A percentile compares a stretch with the other conserved stretches of the same genome.
Evolutionary conservation across 2,113 vertebrate genomes (phyloP).

Genomic region (Micromys minutus): DNA sequence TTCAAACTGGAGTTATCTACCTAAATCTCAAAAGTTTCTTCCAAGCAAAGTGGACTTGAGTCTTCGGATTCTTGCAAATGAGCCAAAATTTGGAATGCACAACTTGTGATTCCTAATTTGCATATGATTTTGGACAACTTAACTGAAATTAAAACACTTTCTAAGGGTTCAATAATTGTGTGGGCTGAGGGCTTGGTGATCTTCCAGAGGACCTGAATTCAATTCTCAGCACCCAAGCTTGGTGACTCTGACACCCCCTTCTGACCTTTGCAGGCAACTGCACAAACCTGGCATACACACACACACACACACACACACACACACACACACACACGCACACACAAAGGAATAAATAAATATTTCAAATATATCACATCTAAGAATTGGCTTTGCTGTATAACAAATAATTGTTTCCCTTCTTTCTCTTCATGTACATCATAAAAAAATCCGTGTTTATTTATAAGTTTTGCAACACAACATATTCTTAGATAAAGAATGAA

Average conservation of each 20-base stretch:
- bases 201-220: background rate
- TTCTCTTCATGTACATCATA: background rate
- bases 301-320: background rate
- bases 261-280: background rate
- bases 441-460: background rate
- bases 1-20: background rate
- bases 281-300: background rate
- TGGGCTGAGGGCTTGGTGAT: background rate
- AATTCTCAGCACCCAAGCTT: background rate
- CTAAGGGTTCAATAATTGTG: background rate
- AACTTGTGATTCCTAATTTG: background rate
- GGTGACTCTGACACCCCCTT: background rate
- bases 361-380: background rate
- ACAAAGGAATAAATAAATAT: background rate
- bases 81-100: background rate
- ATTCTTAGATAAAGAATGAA: conserved; percentile 3
- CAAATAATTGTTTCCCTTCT: background rate
- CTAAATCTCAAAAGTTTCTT: conserved; percentile 52
- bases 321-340: background rate
- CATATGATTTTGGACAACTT: conserved; percentile 28
- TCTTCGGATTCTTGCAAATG: background rate
- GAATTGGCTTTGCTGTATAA: background rate
- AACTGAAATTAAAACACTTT: conserved; percentile 32
- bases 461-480: background rate
- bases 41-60: background rate